phyloP scores from a whole-genome alignment of 2,888 invertebrate species.

The Troglohyphantes excavatus region DNA sequence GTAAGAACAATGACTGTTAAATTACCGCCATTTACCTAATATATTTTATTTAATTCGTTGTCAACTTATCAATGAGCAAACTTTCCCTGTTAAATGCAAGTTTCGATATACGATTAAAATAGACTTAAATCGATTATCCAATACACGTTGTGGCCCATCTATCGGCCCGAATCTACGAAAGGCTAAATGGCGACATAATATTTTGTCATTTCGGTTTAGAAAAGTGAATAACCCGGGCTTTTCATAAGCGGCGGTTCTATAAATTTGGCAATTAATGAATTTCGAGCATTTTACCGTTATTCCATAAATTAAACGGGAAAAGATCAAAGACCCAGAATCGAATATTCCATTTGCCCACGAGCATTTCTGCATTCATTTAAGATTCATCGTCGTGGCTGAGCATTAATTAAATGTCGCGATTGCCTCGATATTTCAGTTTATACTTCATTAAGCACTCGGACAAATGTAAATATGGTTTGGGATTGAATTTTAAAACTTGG shows the following conservation, averaged over 20 bases:
- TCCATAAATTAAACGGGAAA: slow-evolving; percentile 37
- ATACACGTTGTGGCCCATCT: slow-evolving; percentile 47
- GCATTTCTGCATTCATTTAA: slow-evolving; percentile 21
- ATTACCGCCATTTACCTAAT: too few species aligned
- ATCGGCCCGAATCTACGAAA: slow-evolving; percentile 23
- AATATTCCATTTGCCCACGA: slow-evolving; percentile 17
- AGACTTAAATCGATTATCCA: slow-evolving; percentile 34
- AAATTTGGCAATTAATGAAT: slow-evolving; percentile 45
- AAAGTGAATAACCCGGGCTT: slow-evolving; percentile 23
- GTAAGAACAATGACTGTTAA: too few species aligned
- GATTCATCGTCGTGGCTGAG: not conserved
- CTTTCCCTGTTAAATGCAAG: slow-evolving; percentile 6
- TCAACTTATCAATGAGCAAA: slow-evolving; percentile 10
- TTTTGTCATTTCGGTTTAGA: slow-evolving; percentile 49
- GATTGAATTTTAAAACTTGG: slow-evolving; percentile 29
- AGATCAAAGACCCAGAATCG: slow-evolving; percentile 29
- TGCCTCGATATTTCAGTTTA: slow-evolving; percentile 20
- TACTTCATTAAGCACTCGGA: slow-evolving; percentile 33
- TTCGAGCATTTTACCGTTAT: slow-evolving; percentile 30
- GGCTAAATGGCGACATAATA: slow-evolving; percentile 35
- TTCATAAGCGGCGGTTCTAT: slow-evolving; percentile 18
- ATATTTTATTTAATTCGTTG: slow-evolving; percentile 29
- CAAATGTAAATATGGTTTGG: slow-evolving; percentile 15
- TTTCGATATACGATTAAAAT: not conserved
- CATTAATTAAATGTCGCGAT: slow-evolving; percentile 18